phyloP scores from a whole-genome alignment of 2,797 vertebrate species.

The Paratrypauchen microcephalus region DNA sequence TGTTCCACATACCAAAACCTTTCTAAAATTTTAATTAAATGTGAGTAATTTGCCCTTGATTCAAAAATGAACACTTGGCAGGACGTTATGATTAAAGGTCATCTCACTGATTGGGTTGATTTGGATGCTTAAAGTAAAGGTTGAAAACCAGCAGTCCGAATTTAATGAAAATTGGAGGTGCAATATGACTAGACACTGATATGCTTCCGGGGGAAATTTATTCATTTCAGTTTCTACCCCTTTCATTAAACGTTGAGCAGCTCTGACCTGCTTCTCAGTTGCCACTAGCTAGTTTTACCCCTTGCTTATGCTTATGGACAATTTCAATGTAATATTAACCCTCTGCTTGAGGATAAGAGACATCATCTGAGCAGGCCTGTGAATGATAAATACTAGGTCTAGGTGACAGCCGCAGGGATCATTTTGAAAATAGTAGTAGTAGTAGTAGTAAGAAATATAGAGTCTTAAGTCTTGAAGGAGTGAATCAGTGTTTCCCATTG shows the following conservation, averaged over 20 bases:
- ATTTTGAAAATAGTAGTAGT: too few species aligned
- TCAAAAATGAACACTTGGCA: constrained; percentile 24
- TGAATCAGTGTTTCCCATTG: too few species aligned
- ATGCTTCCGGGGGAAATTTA: constrained; percentile 39
- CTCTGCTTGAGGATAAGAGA: too few species aligned
- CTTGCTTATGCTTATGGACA: background rate
- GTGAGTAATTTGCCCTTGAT: constrained; percentile 4
- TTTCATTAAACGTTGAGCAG: constrained; percentile 23
- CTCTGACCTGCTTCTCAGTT: constrained; percentile 24
- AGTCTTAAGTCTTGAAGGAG: too few species aligned
- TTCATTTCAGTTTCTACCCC: constrained; percentile 28
- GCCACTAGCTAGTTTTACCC: background rate
- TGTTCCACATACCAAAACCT: background rate
- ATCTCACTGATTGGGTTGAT: constrained; percentile 52
- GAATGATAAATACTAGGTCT: too few species aligned
- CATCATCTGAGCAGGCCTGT: too few species aligned
- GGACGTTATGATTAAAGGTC: constrained; percentile 51
- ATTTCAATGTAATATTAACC: background rate
- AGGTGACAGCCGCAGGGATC: too few species aligned
- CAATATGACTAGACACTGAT: constrained; percentile 44
- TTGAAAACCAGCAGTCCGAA: constrained; percentile 53
- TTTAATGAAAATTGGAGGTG: constrained; percentile 47
- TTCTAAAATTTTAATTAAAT: constrained; percentile 17
- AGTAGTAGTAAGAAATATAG: too few species aligned
- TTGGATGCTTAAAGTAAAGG: constrained; percentile 58